Percentiles rank a stretch among this genome's conserved stretches.
phyloP scores from a whole-genome alignment of 2,797 vertebrate species.

The Halcyon leucocephala region DNA sequence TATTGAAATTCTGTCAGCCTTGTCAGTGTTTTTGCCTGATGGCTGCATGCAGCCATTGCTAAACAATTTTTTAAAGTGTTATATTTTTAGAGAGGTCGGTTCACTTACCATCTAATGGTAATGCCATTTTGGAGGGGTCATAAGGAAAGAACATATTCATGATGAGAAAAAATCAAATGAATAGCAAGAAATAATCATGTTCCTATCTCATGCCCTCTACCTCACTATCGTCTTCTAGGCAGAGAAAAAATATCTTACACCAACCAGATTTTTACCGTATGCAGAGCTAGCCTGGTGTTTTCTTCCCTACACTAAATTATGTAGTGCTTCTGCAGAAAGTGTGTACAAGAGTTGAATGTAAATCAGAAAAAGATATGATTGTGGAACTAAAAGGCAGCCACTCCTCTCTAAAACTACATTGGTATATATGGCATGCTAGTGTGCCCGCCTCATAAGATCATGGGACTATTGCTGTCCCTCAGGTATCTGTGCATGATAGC shows the following conservation, averaged over 20 bases:
- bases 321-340: constrained; percentile 62
- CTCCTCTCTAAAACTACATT: neutral
- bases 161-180: constrained; percentile 9
- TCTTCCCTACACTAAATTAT: constrained; percentile 66
- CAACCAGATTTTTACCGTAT: neutral
- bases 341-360: constrained; percentile 58
- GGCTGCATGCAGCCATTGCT: constrained; percentile 42
- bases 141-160: constrained; percentile 23
- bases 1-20: constrained; percentile 62
- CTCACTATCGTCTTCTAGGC: neutral
- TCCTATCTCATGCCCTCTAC: neutral
- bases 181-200: neutral
- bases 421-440: neutral
- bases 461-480: neutral
- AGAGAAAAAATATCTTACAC: neutral
- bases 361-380: constrained; percentile 52
- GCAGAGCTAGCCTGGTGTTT: constrained; percentile 19
- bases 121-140: constrained; percentile 24
- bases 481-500: neutral
- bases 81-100: constrained; percentile 43
- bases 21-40: constrained; percentile 6
- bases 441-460: neutral
- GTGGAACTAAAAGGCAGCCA: neutral
- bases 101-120: constrained; percentile 9
- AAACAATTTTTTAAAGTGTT: constrained; percentile 57